These are phyloP conservation scores for Drosophila lowei DNA, from an alignment of 1,140 invertebrate species.

Conservation along the genomic window DNA sequence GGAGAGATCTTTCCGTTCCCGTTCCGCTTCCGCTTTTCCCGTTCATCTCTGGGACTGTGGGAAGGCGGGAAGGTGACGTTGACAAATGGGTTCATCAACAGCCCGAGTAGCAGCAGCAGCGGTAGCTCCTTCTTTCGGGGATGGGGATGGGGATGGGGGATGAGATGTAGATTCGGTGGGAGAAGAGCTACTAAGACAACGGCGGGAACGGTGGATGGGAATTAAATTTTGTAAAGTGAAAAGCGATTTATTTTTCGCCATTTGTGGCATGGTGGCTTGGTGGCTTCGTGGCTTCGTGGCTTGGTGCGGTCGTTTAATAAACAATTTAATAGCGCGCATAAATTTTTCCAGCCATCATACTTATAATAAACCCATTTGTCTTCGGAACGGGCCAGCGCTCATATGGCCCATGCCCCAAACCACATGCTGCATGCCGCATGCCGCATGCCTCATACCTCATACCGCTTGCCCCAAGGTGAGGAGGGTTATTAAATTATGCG, in stretches of 20 bases:
- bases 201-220: slow-evolving; percentile 6
- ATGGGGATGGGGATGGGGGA: slow-evolving; percentile 1
- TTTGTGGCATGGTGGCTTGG: slow-evolving; percentile 51
- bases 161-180: not conserved
- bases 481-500: slow-evolving; percentile 75
- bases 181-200: slow-evolving; percentile 1
- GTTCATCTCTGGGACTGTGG: too few species aligned
- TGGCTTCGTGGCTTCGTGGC: slow-evolving; percentile 1
- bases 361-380: slow-evolving; percentile 81
- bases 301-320: slow-evolving; percentile 71
- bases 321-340: slow-evolving; percentile 80
- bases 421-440: not conserved
- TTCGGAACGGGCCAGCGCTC: slow-evolving; percentile 49
- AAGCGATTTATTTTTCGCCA: slow-evolving; percentile 80
- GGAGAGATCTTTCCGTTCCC: slow-evolving; percentile 8
- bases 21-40: too few species aligned
- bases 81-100: slow-evolving; percentile 80
- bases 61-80: slow-evolving; percentile 51
- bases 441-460: not conserved
- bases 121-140: slow-evolving; percentile 10
- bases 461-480: not conserved
- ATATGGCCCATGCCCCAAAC: slow-evolving; percentile 35
- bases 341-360: slow-evolving; percentile 74
- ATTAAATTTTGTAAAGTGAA: slow-evolving; percentile 69
- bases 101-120: slow-evolving; percentile 40